Evolutionary conservation across 2,113 vertebrate genomes (phyloP).

Genomic region (Amphiprion percula): DNA sequence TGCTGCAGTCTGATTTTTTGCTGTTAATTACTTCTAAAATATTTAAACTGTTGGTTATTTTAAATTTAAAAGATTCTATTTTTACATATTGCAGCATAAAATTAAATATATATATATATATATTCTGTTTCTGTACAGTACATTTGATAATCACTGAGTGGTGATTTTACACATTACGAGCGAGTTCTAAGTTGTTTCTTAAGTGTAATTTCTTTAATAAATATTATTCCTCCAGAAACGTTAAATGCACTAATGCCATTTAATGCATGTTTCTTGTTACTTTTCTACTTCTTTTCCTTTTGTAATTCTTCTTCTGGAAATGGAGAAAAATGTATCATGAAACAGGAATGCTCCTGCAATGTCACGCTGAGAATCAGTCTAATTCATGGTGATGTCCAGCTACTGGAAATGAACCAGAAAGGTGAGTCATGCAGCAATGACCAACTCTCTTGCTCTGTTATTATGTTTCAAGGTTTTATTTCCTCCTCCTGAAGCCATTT

Average conservation of each 20-base stretch:
- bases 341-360: background rate
- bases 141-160: too few species aligned
- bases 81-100: too few species aligned
- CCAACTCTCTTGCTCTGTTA: background rate
- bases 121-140: too few species aligned
- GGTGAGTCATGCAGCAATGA: conserved; percentile 22
- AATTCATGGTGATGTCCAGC: background rate
- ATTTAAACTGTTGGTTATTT: too few species aligned
- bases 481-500: background rate
- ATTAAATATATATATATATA: too few species aligned
- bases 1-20: too few species aligned
- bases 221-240: too few species aligned
- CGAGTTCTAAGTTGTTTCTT: too few species aligned
- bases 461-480: conserved; percentile 16
- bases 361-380: background rate
- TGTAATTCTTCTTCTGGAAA: background rate
- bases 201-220: too few species aligned
- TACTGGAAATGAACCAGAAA: conserved; percentile 12
- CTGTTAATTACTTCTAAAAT: too few species aligned
- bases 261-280: background rate
- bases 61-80: too few species aligned
- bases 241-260: background rate
- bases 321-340: background rate
- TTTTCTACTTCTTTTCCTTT: background rate
- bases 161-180: too few species aligned